Evolutionary conservation across 2,797 vertebrate species (phyloP).

Genomic region (Micromesistius poutassou): DNA sequence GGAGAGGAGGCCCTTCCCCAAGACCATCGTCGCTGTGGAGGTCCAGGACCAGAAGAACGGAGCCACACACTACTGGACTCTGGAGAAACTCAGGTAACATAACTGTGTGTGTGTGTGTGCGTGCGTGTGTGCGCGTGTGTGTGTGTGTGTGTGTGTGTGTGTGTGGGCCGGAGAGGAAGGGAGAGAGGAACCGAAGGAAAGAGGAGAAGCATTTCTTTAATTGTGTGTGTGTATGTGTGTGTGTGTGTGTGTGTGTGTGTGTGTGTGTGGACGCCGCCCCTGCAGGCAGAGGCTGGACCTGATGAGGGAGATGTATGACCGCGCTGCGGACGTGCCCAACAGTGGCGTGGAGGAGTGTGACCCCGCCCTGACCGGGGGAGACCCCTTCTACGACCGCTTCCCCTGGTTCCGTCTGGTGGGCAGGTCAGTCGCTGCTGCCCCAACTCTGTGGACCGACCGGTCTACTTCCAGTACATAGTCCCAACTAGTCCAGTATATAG

Average conservation of each 20-base stretch:
- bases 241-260: too few relatives aligned
- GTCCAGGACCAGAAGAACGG: conserved; percentile 98
- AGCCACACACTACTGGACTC: conserved; percentile 96
- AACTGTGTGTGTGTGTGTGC: neutral
- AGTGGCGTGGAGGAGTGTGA: conserved; percentile 91
- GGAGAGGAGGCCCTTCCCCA: conserved; percentile 89
- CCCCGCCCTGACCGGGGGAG: conserved; percentile 89
- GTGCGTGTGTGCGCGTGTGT: neutral
- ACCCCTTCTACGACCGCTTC: conserved; percentile 98
- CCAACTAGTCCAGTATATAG: too few relatives aligned
- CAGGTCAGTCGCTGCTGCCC: conserved; percentile 76
- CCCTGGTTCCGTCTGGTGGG: conserved; percentile 98
- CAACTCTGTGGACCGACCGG: neutral
- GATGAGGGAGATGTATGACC: conserved; percentile 98
- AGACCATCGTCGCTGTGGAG: conserved; percentile 92
- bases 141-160: too few relatives aligned
- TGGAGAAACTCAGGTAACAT: conserved; percentile 90
- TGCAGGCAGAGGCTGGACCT: conserved; percentile 90
- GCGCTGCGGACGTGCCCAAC: conserved; percentile 93
- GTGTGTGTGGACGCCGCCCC: neutral
- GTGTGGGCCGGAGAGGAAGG: too few relatives aligned
- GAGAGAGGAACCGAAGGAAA: neutral
- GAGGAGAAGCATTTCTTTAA: neutral
- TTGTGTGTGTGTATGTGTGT: neutral
- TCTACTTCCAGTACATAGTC: too few relatives aligned